Base-by-base conservation (phyloP, 2,113 vertebrate species). In the Urocolius indicus region DNA sequence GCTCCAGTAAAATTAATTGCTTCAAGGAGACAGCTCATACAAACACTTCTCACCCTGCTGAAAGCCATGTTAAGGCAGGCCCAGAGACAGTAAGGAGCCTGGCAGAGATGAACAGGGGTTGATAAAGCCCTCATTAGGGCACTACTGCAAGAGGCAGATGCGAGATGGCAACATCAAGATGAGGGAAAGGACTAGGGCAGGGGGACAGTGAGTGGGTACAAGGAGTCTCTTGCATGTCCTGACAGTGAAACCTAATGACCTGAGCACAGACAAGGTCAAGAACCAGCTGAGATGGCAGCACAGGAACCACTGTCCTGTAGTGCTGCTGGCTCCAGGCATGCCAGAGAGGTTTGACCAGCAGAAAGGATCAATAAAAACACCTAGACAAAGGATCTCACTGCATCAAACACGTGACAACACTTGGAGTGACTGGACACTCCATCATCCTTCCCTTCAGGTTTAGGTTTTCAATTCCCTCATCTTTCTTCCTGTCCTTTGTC, bases 371-470 rank as follows among this genome's bases (percentile, higher is more conserved):
- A 6, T 20, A 66, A 49, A 69, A 67, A 24, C 7, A 4, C 3
- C 2, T 2, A n/a, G 20, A 5, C 22, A 30, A 38, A 49, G 29
- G 17, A 19, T 77, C 32, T 55, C 4, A 2, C 43, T 4, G 3
- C 57, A 7, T 3, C 48, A 26, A 52, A 29, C 85, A 30, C 0
- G 4, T 32, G 73, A 23, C 58, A 58, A 4, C 0, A 1, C 38
- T 65, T 9, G 10, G 6, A 67, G 30, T 0, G 1, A 16, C 19
- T 10, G 58, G 83, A 16, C 73, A 4, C 68, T 19, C 19, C 65
- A 8, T 6, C 3, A 0, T 24, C 34, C 61, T 48, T 67, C 66
- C 26, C 36, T 84, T 49, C 65, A 76, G 51, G 29, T 61, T 71
- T 10, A 51, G 75, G 10, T 17, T 87, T 49, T 7, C 17, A 10